Conservation (phyloP, 2,113 vertebrate species). For the Megaptera novaeangliae region DNA sequence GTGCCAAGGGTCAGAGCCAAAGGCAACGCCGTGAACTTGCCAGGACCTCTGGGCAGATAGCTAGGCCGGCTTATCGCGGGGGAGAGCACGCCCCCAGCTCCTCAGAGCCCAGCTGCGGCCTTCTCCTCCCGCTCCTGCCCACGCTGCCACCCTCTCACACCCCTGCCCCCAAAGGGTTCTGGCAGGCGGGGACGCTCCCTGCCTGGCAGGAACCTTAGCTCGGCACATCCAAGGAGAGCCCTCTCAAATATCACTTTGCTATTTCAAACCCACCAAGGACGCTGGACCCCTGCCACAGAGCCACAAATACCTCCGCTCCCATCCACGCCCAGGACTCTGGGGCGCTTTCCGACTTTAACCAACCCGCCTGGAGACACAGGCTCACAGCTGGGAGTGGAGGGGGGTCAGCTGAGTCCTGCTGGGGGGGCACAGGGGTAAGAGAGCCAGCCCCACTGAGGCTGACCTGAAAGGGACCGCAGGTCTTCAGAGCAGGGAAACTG, state of each 20-base stretch:
- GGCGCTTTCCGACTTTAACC: background rate
- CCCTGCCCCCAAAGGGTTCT: background rate
- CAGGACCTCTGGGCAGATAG: constrained; percentile 64
- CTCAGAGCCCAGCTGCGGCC: background rate
- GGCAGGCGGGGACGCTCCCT: background rate
- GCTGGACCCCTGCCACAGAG: constrained; percentile 57
- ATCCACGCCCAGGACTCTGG: background rate
- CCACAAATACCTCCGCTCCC: constrained; percentile 56
- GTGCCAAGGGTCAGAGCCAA: constrained; percentile 65
- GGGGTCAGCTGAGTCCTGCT: background rate
- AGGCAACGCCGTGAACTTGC: constrained; percentile 47
- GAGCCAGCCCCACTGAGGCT: constrained; percentile 47
- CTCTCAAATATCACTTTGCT: constrained; percentile 73
- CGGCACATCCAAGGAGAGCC: constrained; percentile 58
- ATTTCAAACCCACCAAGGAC: constrained; percentile 71
- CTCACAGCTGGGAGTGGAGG: background rate
- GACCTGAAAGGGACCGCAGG: background rate
- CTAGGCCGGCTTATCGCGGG: constrained; percentile 22
- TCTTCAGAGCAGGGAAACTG: background rate
- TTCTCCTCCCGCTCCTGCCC: background rate
- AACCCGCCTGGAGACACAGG: fast-evolving
- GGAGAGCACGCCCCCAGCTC: background rate
- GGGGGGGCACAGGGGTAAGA: background rate
- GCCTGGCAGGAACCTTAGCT: constrained; percentile 31
- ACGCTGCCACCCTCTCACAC: background rate